Conservation (phyloP, 1,140 invertebrate species). For the Whitmania pigra region DNA sequence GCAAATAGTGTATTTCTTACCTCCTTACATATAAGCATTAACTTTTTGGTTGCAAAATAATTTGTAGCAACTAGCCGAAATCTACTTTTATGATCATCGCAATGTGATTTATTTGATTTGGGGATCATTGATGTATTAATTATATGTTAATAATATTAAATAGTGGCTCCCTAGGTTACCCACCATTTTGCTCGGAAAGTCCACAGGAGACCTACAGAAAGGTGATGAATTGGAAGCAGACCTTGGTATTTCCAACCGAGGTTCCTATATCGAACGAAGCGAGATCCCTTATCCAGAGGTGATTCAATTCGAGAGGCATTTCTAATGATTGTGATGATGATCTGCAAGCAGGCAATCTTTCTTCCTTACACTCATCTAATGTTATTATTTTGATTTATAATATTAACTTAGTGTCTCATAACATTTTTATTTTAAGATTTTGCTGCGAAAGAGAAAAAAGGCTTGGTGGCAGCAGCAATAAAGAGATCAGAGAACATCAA, state of each 20-base stretch:
- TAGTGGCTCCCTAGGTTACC: slow-evolving; percentile 58
- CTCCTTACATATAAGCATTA: too few species aligned
- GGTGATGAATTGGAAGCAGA: slow-evolving; percentile 98
- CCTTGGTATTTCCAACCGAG: slow-evolving; percentile 92
- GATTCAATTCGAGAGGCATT: background rate
- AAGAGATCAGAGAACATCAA: slow-evolving; percentile 67
- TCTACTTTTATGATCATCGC: background rate
- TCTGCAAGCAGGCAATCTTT: background rate
- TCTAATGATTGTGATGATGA: background rate
- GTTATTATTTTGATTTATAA: background rate
- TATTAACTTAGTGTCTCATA: background rate
- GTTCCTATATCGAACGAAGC: slow-evolving; percentile 85
- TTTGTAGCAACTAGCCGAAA: background rate
- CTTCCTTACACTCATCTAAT: background rate
- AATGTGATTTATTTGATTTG: background rate
- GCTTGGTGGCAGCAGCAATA: slow-evolving; percentile 47
- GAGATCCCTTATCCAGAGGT: slow-evolving; percentile 46
- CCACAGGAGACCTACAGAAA: slow-evolving; percentile 98
- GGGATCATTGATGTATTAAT: background rate
- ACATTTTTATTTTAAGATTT: slow-evolving; percentile 48
- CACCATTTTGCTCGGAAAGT: slow-evolving; percentile 97
- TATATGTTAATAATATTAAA: background rate
- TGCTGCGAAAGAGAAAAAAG: slow-evolving; percentile 86
- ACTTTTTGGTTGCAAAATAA: too few species aligned
- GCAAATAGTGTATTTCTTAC: background rate